phyloP scores from a whole-genome alignment of 2,888 invertebrate genomes.

The Cordylochernes scorpioides region DNA sequence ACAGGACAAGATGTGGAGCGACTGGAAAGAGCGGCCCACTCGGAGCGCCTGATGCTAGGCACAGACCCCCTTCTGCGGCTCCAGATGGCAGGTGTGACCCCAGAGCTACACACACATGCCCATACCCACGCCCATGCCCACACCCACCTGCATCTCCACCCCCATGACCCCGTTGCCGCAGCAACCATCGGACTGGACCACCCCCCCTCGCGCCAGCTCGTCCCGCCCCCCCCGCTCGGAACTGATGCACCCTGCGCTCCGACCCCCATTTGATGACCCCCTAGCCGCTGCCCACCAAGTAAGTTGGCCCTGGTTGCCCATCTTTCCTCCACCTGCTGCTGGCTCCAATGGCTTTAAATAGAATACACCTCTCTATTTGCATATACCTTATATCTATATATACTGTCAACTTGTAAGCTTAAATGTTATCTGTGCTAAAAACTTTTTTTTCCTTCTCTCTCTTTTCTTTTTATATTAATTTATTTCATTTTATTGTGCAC shows the following conservation, averaged over 20 bases:
- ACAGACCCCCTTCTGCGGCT: slow-evolving; percentile 65
- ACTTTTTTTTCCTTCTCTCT: no score
- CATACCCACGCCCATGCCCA: slow-evolving; percentile 15
- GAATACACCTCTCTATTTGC: no score
- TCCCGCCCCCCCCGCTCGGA: slow-evolving; percentile 8
- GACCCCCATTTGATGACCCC: slow-evolving; percentile 14
- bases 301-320: no score
- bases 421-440: no score
- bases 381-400: no score
- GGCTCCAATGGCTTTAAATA: no score
- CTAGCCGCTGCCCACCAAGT: slow-evolving; percentile 13
- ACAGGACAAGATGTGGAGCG: slow-evolving; percentile 13
- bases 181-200: slow-evolving; percentile 11
- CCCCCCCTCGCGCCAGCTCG: slow-evolving; percentile 7
- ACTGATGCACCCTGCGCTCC: slow-evolving; percentile 8
- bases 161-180: slow-evolving; percentile 13
- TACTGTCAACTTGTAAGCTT: no score
- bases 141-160: slow-evolving; percentile 13
- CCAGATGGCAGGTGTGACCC: slow-evolving; percentile 62
- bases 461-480: no score
- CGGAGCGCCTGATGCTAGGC: slow-evolving; percentile 52
- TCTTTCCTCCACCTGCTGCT: no score
- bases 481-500: no score
- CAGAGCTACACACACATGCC: slow-evolving; percentile 18
- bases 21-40: slow-evolving; percentile 22